Base-by-base conservation (phyloP, 2,797 vertebrate genomes). In the Rhadinocentrus ornatus region DNA sequence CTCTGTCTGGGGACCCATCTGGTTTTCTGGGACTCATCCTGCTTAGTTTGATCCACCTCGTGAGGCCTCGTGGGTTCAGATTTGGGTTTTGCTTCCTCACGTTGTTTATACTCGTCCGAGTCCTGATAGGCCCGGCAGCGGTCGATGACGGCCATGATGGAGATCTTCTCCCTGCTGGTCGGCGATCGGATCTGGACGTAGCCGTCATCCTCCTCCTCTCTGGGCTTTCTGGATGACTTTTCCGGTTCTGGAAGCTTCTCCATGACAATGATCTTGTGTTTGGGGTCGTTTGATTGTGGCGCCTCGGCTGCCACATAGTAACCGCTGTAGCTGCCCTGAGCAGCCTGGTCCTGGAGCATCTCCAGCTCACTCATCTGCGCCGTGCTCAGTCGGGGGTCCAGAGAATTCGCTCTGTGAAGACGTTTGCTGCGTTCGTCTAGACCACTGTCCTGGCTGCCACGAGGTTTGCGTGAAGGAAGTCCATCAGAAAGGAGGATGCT, bases 161-260 rank as follows among this genome's bases (percentile, higher is more conserved):
- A 96, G 81, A 95, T 94, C 77, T 94, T 96, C 88, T 96, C 95
- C 29, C 86, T 91, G 18, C 92, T 93, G 31, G 95, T 96, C 0
- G 96, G 95, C 0, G 96, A 96, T 9, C 92, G 93, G 85, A 96
- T 96, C 86, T 95, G 95, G 26, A 96, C 88, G 0, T 93, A 94
- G 4, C 77, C 52, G 0, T 88, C 88, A 0, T 91, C 34, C 2
- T 71, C 71, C 1, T 84, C 91, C 37, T 60, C 82, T 34, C 1
- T 73, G 29, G n/a, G 16, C 37, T 64, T 71, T 22, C 26, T 7
- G 10, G 59, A 6, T 0, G 44, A 9, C 20, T 48, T 57, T 1
- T 67, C 53, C 0, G 70, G 58, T 0, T 48, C 69, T 0, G 87
- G 84, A 20, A 89, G 61, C 73, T 94, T 95, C 90, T 97, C 96